Evolutionary conservation across 2,888 invertebrate species (phyloP), one percentile per base, ranked within the genome.

Genomic region (Dorcus hopei): DNA sequence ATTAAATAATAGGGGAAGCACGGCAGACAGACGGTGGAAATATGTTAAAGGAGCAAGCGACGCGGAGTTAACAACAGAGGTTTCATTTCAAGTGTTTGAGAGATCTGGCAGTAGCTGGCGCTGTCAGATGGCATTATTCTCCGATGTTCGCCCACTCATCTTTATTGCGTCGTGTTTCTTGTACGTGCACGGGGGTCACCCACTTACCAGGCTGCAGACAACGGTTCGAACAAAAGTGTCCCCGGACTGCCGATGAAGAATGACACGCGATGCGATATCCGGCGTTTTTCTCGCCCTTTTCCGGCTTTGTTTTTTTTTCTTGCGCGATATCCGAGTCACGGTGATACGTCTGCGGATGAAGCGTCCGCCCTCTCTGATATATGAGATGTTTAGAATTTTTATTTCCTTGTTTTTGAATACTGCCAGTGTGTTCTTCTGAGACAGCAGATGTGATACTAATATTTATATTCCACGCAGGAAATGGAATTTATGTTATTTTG

Each of bases 131-230:
- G 52, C 65, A 65, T 67, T 64, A 64, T 60, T 67, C 64, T 40
- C 49, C 38, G 23, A 26, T 41, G 38, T 42, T 67, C 66, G 63
- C 68, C 68, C 72, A 73, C 73, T 72, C 70, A 68, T 71, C 72
- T 73, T 73, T 73, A 73, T 73, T 73, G 72, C 72, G 69, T 70
- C 71, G 70, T 72, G 72, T 71, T 71, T 72, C 72, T 71, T 66
- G 71, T 69, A 72, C 73, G 71, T 72, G 72, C 68, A 65, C 63
- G 51, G 65, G 68, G 66, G 66, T 65, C 45, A 39, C 42, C 56
- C 51, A 51, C 56, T 56, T 56, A 49, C 49, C 42, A 42, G 56
- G 8, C 45, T 38, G 38, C 49, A 16, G 45, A 50, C 50, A 23
- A 45, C 45, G 62, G 9, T 11, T 65, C 67, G 65, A 68, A 68